phyloP scores from a whole-genome alignment of 1,140 invertebrate species.

The Hydropsyche tenuis region DNA sequence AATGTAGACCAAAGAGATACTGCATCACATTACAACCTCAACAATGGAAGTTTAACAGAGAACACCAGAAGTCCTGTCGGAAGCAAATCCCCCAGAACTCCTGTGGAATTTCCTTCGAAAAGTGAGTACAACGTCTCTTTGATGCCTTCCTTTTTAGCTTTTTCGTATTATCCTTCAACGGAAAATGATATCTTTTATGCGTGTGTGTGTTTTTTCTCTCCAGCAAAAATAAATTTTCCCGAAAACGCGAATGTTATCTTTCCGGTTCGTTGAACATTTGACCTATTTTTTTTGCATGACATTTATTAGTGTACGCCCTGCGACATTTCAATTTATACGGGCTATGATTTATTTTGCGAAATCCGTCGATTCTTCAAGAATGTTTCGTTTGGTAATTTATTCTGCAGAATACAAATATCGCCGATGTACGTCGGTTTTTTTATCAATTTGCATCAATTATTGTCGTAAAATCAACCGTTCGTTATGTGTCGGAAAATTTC shows the following conservation, averaged over 20 bases:
- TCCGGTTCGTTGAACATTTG: constrained; percentile 17
- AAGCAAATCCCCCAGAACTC: constrained; percentile 27
- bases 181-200: not conserved
- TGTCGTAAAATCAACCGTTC: too few species aligned
- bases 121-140: constrained; percentile 24
- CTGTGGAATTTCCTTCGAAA: constrained; percentile 18
- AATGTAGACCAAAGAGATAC: constrained; percentile 21
- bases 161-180: not conserved
- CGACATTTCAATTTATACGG: constrained; percentile 5
- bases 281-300: constrained; percentile 18
- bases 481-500: too few species aligned
- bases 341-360: not conserved
- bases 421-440: too few species aligned
- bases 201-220: not conserved
- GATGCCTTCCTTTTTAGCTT: not conserved
- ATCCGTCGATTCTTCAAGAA: not conserved
- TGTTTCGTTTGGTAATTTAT: too few species aligned
- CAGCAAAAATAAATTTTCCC: not conserved
- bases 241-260: constrained; percentile 13
- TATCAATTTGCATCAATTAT: too few species aligned
- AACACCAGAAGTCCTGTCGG: constrained; percentile 24
- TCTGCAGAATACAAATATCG: too few species aligned
- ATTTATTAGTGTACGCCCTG: not conserved
- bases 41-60: constrained; percentile 12
- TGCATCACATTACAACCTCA: constrained; percentile 18